These are phyloP conservation scores for Oryctolagus cuniculus DNA, from an alignment of 2,113 vertebrate genomes.

Conservation along the genomic window mOryCun1.1 NC_091438.1:92013501-92014000, in stretches of 20 bases:
- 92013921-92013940: neutral
- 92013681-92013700: conserved; percentile 42
- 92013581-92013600: neutral
- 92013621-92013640: neutral
- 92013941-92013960: neutral
- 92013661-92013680: neutral
- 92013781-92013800: neutral
- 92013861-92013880: neutral
- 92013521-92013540: no score
- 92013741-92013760: conserved; percentile 33
- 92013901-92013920: neutral
- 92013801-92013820: conserved; percentile 50
- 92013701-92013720: conserved; percentile 63
- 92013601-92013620: neutral
- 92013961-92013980: neutral
- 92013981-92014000: neutral
- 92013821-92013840: neutral
- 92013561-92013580: neutral
- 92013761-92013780: conserved; percentile 39
- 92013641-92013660: neutral
- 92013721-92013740: neutral
- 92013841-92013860: neutral
- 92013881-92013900: neutral
- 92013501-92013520: no score
- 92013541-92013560: no score